Evolutionary conservation across 64 coral and sea anemone genomes (phyloP).

Genomic region (Dendrophyllia cribrosa): DNA sequence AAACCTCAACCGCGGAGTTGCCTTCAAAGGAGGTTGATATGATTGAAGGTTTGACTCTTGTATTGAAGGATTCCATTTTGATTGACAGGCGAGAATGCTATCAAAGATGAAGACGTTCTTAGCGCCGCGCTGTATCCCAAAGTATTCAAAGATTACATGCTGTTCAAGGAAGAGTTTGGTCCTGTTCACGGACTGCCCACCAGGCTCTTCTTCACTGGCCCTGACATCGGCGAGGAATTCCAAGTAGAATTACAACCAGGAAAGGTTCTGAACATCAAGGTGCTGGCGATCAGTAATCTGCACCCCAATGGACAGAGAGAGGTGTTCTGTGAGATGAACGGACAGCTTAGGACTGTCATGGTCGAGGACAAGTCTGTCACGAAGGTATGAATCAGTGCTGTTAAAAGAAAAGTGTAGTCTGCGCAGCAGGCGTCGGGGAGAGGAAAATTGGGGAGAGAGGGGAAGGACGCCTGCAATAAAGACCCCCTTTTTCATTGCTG

Average conservation of each 20-base stretch:
- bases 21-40: too few relatives aligned
- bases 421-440: too few relatives aligned
- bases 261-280: constrained; percentile 87
- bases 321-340: constrained; percentile 99
- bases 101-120: constrained; percentile 85
- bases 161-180: constrained; percentile 92
- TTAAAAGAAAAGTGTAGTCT: too few relatives aligned
- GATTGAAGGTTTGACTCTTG: too few relatives aligned
- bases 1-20: too few relatives aligned
- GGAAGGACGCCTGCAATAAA: too few relatives aligned
- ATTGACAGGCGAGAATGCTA: constrained; percentile 66
- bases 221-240: constrained; percentile 97
- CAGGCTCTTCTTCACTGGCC: constrained; percentile 91
- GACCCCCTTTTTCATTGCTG: too few relatives aligned
- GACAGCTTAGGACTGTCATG: constrained; percentile 92
- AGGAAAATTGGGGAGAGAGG: too few relatives aligned
- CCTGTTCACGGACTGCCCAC: constrained; percentile 87
- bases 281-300: constrained; percentile 87
- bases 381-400: constrained; percentile 60
- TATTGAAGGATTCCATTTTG: neutral
- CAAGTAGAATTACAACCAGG: constrained; percentile 89
- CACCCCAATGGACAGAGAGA: constrained; percentile 90
- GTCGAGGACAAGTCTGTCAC: constrained; percentile 91
- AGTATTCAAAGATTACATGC: constrained; percentile 96
- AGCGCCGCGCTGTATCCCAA: constrained; percentile 92